A percentile compares a stretch with the other conserved stretches of the same genome.
Conservation (phyloP, 2,797 vertebrate genomes). For the Myotis planiceps region DNA sequence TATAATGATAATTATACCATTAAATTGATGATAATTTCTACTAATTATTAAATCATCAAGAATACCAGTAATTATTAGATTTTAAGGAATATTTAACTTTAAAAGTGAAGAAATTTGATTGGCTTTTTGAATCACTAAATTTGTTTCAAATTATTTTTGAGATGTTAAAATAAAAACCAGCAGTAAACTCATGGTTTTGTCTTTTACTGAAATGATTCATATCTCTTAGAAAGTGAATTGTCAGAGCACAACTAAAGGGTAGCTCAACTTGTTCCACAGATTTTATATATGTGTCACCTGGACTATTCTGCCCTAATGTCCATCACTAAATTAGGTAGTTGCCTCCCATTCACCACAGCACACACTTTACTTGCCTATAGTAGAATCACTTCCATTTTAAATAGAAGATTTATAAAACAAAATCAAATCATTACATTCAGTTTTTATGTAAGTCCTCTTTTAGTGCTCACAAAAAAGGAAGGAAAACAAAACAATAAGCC, state of each 20-base stretch:
- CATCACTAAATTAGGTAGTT: not conserved
- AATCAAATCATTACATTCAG: not conserved
- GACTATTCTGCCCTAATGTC: not conserved
- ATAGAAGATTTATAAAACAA: not conserved
- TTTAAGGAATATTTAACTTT: not conserved
- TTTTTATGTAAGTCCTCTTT: not conserved
- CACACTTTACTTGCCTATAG: not conserved
- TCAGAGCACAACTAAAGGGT: not conserved
- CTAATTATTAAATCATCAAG: not conserved
- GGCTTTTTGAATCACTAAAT: not conserved
- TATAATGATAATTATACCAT: not conserved
- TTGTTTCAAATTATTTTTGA: not conserved
- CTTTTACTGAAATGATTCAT: not conserved
- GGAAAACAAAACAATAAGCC: not conserved
- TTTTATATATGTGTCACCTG: accelerated
- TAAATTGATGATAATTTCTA: not conserved
- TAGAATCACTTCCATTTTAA: not conserved
- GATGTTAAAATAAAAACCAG: not conserved
- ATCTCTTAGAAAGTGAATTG: not conserved
- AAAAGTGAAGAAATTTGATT: not conserved
- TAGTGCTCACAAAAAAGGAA: not conserved
- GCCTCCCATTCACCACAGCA: not conserved
- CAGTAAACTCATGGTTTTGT: not conserved
- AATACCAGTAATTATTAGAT: not conserved
- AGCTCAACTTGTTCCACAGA: too few species aligned